phyloP scores from a whole-genome alignment of 2,113 vertebrate species.

The Oxyruncus cristatus region DNA sequence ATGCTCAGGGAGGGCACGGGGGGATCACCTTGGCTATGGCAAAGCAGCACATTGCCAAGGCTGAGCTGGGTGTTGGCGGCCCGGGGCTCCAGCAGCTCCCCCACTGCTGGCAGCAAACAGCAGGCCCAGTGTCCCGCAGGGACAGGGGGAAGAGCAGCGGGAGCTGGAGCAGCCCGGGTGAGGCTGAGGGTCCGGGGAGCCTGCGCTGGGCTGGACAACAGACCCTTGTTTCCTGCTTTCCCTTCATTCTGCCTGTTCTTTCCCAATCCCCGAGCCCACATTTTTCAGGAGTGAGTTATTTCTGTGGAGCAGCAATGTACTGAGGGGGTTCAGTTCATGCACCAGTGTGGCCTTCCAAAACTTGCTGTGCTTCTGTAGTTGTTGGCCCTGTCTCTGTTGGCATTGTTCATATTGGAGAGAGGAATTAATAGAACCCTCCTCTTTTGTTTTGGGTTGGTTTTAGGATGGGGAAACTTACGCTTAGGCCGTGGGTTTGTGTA shows the following conservation, averaged over 20 bases:
- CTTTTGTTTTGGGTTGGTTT: too few species aligned
- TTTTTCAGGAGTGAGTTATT: not conserved
- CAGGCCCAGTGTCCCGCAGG: fast-evolving
- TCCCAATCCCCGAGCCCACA: fast-evolving
- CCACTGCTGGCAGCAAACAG: not conserved
- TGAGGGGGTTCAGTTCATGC: not conserved
- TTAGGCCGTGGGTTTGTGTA: not conserved
- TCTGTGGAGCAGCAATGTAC: not conserved
- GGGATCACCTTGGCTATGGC: fast-evolving
- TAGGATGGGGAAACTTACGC: fast-evolving
- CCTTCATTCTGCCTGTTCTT: fast-evolving
- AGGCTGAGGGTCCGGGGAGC: fast-evolving
- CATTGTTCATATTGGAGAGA: not conserved
- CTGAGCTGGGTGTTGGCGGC: not conserved
- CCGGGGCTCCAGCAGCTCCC: not conserved
- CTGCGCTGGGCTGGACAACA: not conserved
- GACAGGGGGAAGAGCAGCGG: not conserved
- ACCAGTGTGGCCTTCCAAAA: not conserved
- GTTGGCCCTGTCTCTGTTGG: not conserved
- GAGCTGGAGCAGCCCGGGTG: not conserved
- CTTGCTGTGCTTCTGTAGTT: not conserved
- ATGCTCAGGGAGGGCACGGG: fast-evolving
- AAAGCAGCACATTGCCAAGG: not conserved
- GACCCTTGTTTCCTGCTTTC: not conserved
- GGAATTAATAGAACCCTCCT: not conserved